Evolutionary conservation across 2,888 invertebrate genomes (phyloP).

Genomic region (Hirtodrosophila duncani): DNA sequence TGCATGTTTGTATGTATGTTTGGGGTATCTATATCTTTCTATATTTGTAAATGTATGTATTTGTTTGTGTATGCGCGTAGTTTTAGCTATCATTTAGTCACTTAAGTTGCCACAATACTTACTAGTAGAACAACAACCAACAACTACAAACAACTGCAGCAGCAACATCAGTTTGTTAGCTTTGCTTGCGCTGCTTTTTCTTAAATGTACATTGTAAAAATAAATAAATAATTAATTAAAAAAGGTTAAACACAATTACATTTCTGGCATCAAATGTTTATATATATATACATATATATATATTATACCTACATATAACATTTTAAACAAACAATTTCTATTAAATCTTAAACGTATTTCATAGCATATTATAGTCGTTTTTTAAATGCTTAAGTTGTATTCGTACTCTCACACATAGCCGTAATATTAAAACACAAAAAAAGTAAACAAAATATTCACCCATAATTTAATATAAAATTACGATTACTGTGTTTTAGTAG

Average conservation of each 20-base stretch:
- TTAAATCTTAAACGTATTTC: slow-evolving; percentile 36
- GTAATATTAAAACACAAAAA: slow-evolving; percentile 28
- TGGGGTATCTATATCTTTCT: slow-evolving; percentile 18
- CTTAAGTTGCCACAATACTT: slow-evolving; percentile 70
- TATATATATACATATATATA: slow-evolving; percentile 22
- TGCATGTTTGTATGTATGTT: slow-evolving; percentile 28
- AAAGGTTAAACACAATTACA: slow-evolving; percentile 37
- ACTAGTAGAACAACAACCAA: slow-evolving; percentile 33
- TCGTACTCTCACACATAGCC: slow-evolving; percentile 63
- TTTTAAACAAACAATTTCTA: slow-evolving; percentile 52
- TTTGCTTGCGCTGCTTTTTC: slow-evolving; percentile 36
- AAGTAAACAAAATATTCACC: slow-evolving; percentile 52
- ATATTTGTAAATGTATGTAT: slow-evolving; percentile 44
- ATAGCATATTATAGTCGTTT: slow-evolving; percentile 63
- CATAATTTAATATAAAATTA: slow-evolving; percentile 53
- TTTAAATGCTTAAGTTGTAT: slow-evolving; percentile 70
- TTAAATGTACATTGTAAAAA: slow-evolving; percentile 49
- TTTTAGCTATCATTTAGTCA: slow-evolving; percentile 58
- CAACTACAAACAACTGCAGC: slow-evolving; percentile 16
- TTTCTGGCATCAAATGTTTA: slow-evolving; percentile 60
- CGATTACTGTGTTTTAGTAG: slow-evolving; percentile 56
- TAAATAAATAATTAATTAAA: slow-evolving; percentile 22
- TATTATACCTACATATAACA: slow-evolving; percentile 40
- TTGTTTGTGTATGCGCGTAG: slow-evolving; percentile 20
- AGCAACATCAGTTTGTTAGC: slow-evolving; percentile 4